phyloP scores from a whole-genome alignment of 2,888 invertebrate genomes.

The Agrotis segetum region DNA sequence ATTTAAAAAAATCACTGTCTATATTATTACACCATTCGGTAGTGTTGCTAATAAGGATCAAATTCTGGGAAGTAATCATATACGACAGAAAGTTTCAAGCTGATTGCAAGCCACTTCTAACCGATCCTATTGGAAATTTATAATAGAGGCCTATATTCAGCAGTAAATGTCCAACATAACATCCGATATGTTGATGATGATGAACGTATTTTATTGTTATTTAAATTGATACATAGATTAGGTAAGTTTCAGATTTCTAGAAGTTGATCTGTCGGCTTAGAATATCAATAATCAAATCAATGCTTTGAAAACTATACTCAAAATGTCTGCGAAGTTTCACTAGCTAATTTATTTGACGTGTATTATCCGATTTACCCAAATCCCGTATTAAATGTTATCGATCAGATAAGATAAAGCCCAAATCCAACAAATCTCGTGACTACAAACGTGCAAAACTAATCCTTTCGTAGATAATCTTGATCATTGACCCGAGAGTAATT shows the following conservation, averaged over 20 bases:
- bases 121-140: too few species aligned
- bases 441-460: conserved; percentile 1
- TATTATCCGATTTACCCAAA: neutral
- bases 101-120: too few species aligned
- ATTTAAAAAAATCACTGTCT: too few species aligned
- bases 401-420: conserved; percentile 16
- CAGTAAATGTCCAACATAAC: too few species aligned
- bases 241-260: neutral
- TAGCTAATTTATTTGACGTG: neutral
- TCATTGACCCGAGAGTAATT: conserved; percentile 2
- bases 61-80: too few species aligned
- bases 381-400: conserved; percentile 5
- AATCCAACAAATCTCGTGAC: neutral
- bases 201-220: neutral
- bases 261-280: neutral
- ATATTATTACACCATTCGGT: too few species aligned
- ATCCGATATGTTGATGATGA: neutral
- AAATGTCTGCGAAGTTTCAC: neutral
- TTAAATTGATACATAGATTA: neutral
- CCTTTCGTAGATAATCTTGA: conserved; percentile 9
- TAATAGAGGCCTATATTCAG: too few species aligned
- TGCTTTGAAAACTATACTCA: neutral
- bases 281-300: neutral
- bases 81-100: too few species aligned
- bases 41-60: too few species aligned